Evolutionary conservation across 2,888 invertebrate species (phyloP), one percentile per base, ranked within the genome.

Genomic region (Listrodromus nycthemerus): DNA sequence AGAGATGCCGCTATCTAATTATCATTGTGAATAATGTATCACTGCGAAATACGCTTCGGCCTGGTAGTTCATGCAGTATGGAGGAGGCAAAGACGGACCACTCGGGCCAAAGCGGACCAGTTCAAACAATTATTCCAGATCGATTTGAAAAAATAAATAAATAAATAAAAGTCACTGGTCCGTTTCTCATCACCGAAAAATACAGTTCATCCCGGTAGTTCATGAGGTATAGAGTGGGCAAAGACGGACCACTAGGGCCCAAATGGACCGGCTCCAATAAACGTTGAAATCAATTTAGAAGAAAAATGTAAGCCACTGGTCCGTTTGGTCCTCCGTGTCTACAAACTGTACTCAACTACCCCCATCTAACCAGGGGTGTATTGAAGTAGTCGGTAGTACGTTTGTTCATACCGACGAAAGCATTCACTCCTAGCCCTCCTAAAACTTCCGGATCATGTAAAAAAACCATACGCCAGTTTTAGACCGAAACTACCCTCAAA

Each of bases 401-500:
- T 45, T 45, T 0, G 16, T 45, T 45, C 41, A 16, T 45, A 45
- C 16, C 41, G 41, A 45, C 71, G 65, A 66, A 80, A 80, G 75
- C 66, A 61, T 80, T 80, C 70, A 65, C 74, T 79, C 67, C 27
- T 24, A 48, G 45, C 75, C 37, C 66, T 70, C 58, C 58, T 75
- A 58, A 61, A 67, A 55, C 55, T 24, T 55, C 24, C 37, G 13
- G 52, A 27, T 24, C 67, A 80, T 73, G 55, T 80, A 58, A 45
- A 52, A 66, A 63, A 79, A 66, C 70, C 63, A 58, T 75, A 41
- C 48, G 48, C 61, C 48, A 21, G 37, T 70, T 70, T 63, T 10
- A 37, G 41, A 48, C 69, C 30, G 16, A 79, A 79, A 79, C 74
- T 75, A 70, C 75, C 79, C 69, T 27, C 45, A 27, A 75, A 75